Evolutionary conservation across 2,888 invertebrate genomes (phyloP), one percentile per base, ranked within the genome.

Genomic region (Limulus polyphemus): DNA sequence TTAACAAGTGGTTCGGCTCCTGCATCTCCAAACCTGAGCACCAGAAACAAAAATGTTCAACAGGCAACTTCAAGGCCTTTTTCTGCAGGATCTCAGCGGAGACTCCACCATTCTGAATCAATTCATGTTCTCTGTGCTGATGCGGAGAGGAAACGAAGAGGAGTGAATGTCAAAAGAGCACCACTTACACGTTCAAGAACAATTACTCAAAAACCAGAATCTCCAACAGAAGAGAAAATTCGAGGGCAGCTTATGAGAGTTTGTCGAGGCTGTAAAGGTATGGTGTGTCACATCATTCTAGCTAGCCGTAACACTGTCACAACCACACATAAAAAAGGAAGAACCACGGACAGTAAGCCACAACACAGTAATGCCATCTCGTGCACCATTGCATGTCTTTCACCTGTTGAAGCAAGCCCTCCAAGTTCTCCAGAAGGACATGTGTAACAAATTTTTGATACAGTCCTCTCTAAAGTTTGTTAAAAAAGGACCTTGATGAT

Each of bases 231-330:
- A 16, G 54, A 54, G 16, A 54, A 54, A 14, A 17, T 54, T 14
- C 11, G 17, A 68, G 80, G 80, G 56, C 85, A 89, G 64, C 84
- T 88, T 74, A 90, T 92, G 86, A 85, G 87, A 65, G 91, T 94
- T 57, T 95, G 94, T 76, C 87, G 89, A 76, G 94, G 94, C 80
- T 95, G 94, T 80, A 90, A 90, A 76, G 86, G 88, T 65, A 88
- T 94, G 86, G 89, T 94, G 64, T 83, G 91, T 71, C 90, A 92
- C 79, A 92, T 94, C 75, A 92, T 94, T 75, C 86, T 90, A 77
- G 89, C 91, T 32, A 88, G 89, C 69, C 84, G 86, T 75, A 87
- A 74, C 47, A 73, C 75, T 12, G 70, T 75, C 47, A 63, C 32
- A 32, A 32, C 32, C 32, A 32, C 32, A 32, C 32, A 7, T 32